Base-by-base conservation (phyloP, 1,140 invertebrate species). In the Chionoecetes opilio region DNA sequence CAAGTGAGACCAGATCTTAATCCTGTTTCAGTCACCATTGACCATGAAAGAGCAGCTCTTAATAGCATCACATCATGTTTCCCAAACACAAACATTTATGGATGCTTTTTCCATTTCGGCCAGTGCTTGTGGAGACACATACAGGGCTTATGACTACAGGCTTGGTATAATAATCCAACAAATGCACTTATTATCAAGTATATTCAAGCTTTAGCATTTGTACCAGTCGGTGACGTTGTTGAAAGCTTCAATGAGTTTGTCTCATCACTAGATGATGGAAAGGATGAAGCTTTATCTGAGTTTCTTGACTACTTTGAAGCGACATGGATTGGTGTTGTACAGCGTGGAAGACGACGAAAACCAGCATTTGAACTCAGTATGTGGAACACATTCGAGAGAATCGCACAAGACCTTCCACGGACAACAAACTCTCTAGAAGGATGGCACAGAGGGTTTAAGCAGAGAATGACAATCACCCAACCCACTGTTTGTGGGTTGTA, bases 151-250 rank as follows among this genome's bases (percentile, higher is more conserved):
- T 17, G 46, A 53, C 46, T 53, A 86, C 34, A 93, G 63, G 86
- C 35, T 85, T 87, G 35, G 92, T 86, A 93, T 93, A 86, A 93
- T 93, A 46, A 91, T 26, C 63, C 53, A 92, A 92, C n/a, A 92
- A 63, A 82, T 92, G 91, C 53, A 92, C 2, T 92, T 0, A 92
- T 11, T 75, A 53, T 82, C 91, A 92, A 92, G 46, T 92, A 41
- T 75, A 6, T 41, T 41, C 38, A 41, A 41, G 92, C 82, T 93
- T 37, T 85, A 93, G 84, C 92, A 93, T 93, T 84, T 93, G 82
- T 85, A 35, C 75, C 37, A 93, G 82, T 86, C 14, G 35, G 92
- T 93, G 92, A 93, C 75, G 82, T 37, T 93, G 92, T 38, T 93
- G 92, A 93, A 93, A 85, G 35, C 63, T 93, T 93, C 75, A 86